Evolutionary conservation across 2,888 invertebrate species (phyloP), one percentile per base, ranked within the genome.

Genomic region (Phytoseiulus persimilis): DNA sequence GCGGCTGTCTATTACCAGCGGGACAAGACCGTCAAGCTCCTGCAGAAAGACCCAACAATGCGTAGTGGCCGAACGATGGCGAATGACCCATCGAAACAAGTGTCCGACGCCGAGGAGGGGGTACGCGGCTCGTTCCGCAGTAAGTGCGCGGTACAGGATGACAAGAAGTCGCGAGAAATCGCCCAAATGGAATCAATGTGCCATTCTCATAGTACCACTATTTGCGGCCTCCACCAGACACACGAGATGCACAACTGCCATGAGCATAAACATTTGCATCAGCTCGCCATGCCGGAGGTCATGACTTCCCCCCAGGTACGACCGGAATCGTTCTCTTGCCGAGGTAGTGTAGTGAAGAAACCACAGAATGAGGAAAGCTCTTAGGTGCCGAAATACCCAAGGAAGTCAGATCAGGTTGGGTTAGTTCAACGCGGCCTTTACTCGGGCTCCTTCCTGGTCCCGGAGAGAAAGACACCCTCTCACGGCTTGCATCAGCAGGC

Each of bases 1-100:
- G 97, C 97, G 90, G 97, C 97, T 5, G 96, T 98, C 0, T 98
- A 97, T 92, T 97, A 97, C 92, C 97, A 98, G 92, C 91, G 93
- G 90, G 93, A 93, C 89, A 90, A 91, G 83, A 39, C 89, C 32
- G 87, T 45, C 1, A 33, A 45, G n/a, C 87, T 87, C 28, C 31
- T 87, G 32, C 87, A 87, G 28, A 45, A 87, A 31, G 31, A 33
- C 87, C n/a, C n/a, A n/a, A n/a, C n/a, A n/a, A n/a, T n/a, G n/a
- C n/a, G n/a, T n/a, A 33, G 65, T 23, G 65, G 14, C 5, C 65
- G 65, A 28, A 23, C 65, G 65, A 65, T 2, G 9, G 65, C 65
- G 65, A 65, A 65, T 28, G 65, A 65, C 18, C 18, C 65, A 2
- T 23, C 65, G 28, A 65, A 65, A 23, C 65, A 65, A 65, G 65